Base-by-base conservation (phyloP, 2,797 vertebrate species). In the Meriones psammophilus region DNA sequence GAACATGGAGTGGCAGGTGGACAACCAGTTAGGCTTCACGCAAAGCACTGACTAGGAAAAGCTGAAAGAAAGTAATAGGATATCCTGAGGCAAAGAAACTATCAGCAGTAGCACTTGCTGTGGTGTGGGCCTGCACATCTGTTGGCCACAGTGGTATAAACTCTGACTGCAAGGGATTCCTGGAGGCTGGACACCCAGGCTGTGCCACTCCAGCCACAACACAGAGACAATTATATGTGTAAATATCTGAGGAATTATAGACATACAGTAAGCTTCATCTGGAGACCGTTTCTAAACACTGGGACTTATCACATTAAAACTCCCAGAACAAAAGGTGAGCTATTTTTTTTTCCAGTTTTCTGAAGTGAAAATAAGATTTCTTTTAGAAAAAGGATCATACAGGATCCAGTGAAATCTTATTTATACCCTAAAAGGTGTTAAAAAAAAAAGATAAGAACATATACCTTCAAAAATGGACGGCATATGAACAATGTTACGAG, bases 391-490 rank as follows among this genome's bases (percentile, higher is more conserved):
- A 84, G 33, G 3, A 0, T 15, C 5, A 56, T 33, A 20, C 42
- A 88, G 42, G 60, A 69, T n/a, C 2, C 46, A 62, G 24, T 24
- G 2, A 79, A 76, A 69, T 4, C 8, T 86, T 81, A 64, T 28
- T 74, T 28, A 77, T 68, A 14, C 1, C 30, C 18, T 6, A 85
- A 85, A 66, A 50, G 9, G 6, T 85, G 15, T 68, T 8, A 79
- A 93, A 92, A 91, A 94, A 79, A 50, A 94, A 79, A 50, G 17
- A 80, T 66, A 69, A 56, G 84, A 88, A 81, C 54, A 68, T 64
- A 60, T 10, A 81, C 80, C 13, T 80, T 83, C 86, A 95, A 94
- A 94, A 14, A 6, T 88, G 20, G 9, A 36, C 58, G 13, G 39
- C 83, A 46, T 2, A 26, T 8, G 50, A 28, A 54, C 10, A 36